Conservation (phyloP, 1,140 invertebrate genomes). For the Zaprionus gabonicus region DNA sequence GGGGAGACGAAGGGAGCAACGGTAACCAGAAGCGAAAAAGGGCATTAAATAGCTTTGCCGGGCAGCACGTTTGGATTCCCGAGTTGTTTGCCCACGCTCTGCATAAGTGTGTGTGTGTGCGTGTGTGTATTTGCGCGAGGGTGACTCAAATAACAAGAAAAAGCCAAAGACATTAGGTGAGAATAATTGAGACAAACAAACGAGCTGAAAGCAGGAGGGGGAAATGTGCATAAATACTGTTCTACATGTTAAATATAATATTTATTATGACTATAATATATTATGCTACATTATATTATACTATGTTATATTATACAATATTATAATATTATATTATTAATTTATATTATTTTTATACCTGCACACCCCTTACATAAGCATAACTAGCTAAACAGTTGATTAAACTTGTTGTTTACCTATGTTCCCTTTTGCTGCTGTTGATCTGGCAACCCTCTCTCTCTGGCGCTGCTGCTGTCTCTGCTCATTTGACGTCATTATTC, state of each 20-base stretch:
- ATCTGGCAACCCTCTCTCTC: conserved; percentile 41
- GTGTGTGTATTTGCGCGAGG: conserved; percentile 35
- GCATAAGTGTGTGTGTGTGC: conserved; percentile 11
- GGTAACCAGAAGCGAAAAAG: conserved; percentile 48
- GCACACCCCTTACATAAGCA: too few species aligned
- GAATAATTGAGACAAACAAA: conserved; percentile 1
- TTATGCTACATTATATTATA: background rate
- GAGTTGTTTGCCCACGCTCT: background rate
- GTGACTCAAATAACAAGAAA: conserved; percentile 47
- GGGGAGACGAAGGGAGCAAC: background rate
- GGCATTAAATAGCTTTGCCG: conserved; percentile 69
- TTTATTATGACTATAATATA: background rate
- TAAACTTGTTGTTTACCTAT: too few species aligned
- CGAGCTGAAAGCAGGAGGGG: background rate
- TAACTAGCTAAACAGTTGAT: too few species aligned
- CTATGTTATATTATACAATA: background rate
- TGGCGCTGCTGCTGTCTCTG: conserved; percentile 8
- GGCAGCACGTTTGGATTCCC: conserved; percentile 34
- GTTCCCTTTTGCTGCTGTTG: conserved; percentile 11
- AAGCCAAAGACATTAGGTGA: conserved; percentile 32
- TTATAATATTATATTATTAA: background rate
- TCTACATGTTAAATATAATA: background rate
- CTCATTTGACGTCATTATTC: conserved; percentile 53
- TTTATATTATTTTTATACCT: conserved; percentile 6
- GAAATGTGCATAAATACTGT: background rate